Evolutionary conservation across 2,888 invertebrate species (phyloP), one percentile per base, ranked within the genome.

Genomic region (Mythimna pallens): DNA sequence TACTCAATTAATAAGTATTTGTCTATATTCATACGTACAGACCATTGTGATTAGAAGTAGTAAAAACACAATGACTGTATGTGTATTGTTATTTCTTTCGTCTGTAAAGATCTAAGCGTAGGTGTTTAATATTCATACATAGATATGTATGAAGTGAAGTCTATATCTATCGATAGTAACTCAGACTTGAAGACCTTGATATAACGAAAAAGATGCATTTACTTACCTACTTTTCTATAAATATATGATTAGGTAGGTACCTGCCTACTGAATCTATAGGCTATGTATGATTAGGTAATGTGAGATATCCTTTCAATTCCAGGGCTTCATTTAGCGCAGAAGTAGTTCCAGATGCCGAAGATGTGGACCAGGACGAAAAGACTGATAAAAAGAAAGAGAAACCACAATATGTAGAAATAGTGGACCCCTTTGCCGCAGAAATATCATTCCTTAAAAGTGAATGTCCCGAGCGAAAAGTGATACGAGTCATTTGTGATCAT

Each of bases 381-480:
- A 89, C 91, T 92, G 47, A 93, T 96, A 75, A 94, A 17, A 81
- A 97, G 55, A 97, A 84, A 76, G 91, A 92, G 54, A 78, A 81
- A 36, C 90, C 93, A 10, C 93, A 97, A 76, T 99, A 98, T 89
- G 98, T 98, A 0, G 97, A 98, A 89, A 98, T 98, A 89, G 97
- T 98, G 78, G 98, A 98, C 91, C 98, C 98, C 0, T 97, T 97
- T 76, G 98, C 98, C 0, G 93, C 97, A 0, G 98, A 98, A 94
- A 98, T 98, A 74, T 98, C 98, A 50, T 99, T 99, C 87, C 97
- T 98, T 20, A 97, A 98, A 85, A 97, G 98, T 17, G 96, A 97
- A 62, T 99, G 99, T 88, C 97, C 97, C 0, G 97, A 97, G 62
- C 97, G 97, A 83, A 97, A 98, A 94, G 98, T 98, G 14, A 97